Evolutionary conservation across 2,888 invertebrate genomes (phyloP), one percentile per base, ranked within the genome.

Genomic region (Arctia plantaginis): DNA sequence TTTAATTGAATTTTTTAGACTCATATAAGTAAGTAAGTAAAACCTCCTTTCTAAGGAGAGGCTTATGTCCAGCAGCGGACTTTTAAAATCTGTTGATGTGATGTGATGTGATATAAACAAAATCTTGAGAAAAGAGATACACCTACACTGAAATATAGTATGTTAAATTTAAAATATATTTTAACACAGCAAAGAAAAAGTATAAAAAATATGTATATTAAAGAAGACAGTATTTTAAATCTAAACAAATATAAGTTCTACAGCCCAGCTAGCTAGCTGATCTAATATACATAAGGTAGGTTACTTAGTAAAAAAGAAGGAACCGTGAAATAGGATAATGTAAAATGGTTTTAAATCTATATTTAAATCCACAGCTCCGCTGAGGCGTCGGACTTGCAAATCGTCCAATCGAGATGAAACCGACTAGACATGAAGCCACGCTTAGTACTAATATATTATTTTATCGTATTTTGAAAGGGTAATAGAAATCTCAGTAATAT

Each of bases 1-100:
- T 62, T 79, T 80, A 68, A 73, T 74, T 51, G 23, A 66, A 59
- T 80, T 72, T 23, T n/a, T 41, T 30, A 15, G 62, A 62, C 30
- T 70, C 62, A 30, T 33, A 6, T 35, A 35, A 3, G 41, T 44
- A 13, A 7, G 62, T 30, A n/a, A n/a, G n/a, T n/a, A n/a, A n/a
- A n/a, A n/a, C n/a, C n/a, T n/a, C n/a, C n/a, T n/a, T n/a, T n/a
- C n/a, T n/a, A n/a, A n/a, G n/a, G n/a, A n/a, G n/a, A n/a, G n/a
- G n/a, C n/a, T n/a, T n/a, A n/a, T n/a, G n/a, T n/a, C n/a, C n/a
- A n/a, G n/a, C n/a, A n/a, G n/a, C n/a, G n/a, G n/a, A n/a, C n/a
- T n/a, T n/a, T n/a, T n/a, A n/a, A n/a, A n/a, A n/a, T n/a, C n/a
- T n/a, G n/a, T n/a, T n/a, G n/a, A n/a, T n/a, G n/a, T n/a, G n/a